Percentiles rank a stretch among this genome's conserved stretches.
Evolutionary conservation across 2,888 invertebrate genomes (phyloP).

Genomic region (Erebia aethiops): DNA sequence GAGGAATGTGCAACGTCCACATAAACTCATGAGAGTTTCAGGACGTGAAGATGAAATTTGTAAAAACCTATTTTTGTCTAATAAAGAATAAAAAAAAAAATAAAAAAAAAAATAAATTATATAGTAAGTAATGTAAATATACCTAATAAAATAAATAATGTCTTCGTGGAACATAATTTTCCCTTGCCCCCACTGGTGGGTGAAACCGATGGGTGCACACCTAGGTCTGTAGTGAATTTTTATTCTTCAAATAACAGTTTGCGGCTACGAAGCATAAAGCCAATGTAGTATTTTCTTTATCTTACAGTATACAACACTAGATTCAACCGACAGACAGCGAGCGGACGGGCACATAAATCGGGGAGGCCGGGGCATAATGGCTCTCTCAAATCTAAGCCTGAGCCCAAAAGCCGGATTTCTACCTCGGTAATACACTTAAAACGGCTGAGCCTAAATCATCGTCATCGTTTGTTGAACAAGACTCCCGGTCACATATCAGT

Average conservation of each 20-base stretch:
- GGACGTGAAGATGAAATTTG: no score
- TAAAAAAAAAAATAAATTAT: no score
- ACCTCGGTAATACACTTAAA: constrained; percentile 81
- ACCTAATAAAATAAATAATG: no score
- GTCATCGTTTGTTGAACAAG: constrained; percentile 84
- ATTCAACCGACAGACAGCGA: constrained; percentile 42
- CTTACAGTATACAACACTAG: constrained; percentile 39
- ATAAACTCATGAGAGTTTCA: no score
- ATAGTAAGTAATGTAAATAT: no score
- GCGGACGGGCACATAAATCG: constrained; percentile 70
- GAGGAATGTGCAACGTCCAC: no score
- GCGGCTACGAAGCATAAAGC: neutral
- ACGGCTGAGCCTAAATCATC: constrained; percentile 82
- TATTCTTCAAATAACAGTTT: neutral
- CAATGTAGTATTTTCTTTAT: constrained; percentile 33
- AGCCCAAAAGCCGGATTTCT: constrained; percentile 79
- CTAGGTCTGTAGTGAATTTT: neutral
- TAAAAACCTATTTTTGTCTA: no score
- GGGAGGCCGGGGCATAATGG: constrained; percentile 66
- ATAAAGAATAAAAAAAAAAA: no score
- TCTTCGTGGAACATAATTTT: no score
- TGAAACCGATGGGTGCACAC: no score
- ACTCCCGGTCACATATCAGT: constrained; percentile 83
- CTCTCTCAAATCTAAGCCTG: constrained; percentile 78
- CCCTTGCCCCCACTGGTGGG: no score